phyloP scores from a whole-genome alignment of 2,113 vertebrate species.

The Gambusia affinis region DNA sequence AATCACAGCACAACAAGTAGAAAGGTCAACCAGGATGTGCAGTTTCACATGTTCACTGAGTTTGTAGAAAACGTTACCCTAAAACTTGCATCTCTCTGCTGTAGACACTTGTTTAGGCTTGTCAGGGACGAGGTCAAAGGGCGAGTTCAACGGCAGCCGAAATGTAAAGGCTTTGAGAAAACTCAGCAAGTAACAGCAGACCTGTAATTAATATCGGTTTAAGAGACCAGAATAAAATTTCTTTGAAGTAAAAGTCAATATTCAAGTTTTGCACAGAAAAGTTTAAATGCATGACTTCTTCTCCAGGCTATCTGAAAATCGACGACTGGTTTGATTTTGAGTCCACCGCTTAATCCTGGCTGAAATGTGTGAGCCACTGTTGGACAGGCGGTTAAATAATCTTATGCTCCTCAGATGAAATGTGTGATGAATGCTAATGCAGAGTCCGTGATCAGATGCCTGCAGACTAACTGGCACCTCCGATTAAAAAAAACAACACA shows the following conservation, averaged over 20 bases:
- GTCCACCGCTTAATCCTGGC: neutral
- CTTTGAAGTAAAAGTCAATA: neutral
- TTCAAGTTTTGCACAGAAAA: neutral
- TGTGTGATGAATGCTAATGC: neutral
- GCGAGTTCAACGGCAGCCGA: too few relatives aligned
- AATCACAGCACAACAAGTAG: neutral
- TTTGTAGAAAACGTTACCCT: too few relatives aligned
- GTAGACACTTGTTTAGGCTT: too few relatives aligned
- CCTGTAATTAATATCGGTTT: too few relatives aligned
- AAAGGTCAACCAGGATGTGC: neutral
- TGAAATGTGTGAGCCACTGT: neutral
- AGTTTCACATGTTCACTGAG: neutral
- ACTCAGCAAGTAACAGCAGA: too few relatives aligned
- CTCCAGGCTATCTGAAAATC: neutral
- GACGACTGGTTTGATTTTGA: neutral
- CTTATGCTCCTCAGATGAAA: neutral
- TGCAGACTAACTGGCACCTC: neutral
- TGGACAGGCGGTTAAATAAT: neutral
- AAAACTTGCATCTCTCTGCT: too few relatives aligned
- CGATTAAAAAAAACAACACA: too few relatives aligned
- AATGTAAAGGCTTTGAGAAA: too few relatives aligned
- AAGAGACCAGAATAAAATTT: neutral
- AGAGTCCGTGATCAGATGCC: too few relatives aligned
- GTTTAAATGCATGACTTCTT: neutral
- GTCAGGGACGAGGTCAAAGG: too few relatives aligned